A percentile compares a stretch with the other conserved stretches of the same genome.
These are phyloP conservation scores for Lutraria lutraria DNA, from an alignment of 2,888 invertebrate genomes.

Conservation along the genomic window DNA sequence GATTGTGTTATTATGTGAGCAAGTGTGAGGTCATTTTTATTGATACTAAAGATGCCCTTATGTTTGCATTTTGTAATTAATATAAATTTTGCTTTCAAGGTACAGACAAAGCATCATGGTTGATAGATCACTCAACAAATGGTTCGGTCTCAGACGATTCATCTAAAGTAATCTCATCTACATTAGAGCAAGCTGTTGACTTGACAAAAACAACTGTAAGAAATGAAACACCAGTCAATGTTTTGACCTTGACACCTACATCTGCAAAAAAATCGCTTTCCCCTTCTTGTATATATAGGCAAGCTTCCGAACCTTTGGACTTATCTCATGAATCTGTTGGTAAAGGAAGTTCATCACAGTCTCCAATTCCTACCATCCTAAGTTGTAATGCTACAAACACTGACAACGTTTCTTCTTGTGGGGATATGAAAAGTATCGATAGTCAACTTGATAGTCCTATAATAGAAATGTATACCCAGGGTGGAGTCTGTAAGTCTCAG, in stretches of 20 bases:
- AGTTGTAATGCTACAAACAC: not conserved
- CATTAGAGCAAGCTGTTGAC: not conserved
- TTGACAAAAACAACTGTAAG: not conserved
- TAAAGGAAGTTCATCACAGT: not conserved
- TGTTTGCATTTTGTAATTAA: too few relatives aligned
- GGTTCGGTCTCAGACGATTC: not conserved
- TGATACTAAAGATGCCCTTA: too few relatives aligned
- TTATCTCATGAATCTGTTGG: not conserved
- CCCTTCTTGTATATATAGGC: not conserved
- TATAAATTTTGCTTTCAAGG: not conserved
- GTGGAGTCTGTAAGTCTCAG: not conserved
- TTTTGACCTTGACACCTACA: not conserved
- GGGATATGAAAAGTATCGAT: not conserved
- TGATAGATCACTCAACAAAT: not conserved
- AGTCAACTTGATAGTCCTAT: not conserved
- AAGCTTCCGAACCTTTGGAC: not conserved
- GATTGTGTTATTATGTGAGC: too few relatives aligned
- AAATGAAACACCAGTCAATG: not conserved
- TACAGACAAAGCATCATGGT: constrained; percentile 2
- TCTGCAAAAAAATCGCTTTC: not conserved
- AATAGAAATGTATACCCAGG: not conserved
- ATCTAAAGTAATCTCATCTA: not conserved
- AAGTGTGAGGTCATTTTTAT: too few relatives aligned
- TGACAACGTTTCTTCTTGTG: not conserved
- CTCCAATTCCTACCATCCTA: not conserved